These are phyloP conservation scores for Melieria omissa DNA, from an alignment of 2,888 invertebrate species.

Conservation along the genomic window DNA sequence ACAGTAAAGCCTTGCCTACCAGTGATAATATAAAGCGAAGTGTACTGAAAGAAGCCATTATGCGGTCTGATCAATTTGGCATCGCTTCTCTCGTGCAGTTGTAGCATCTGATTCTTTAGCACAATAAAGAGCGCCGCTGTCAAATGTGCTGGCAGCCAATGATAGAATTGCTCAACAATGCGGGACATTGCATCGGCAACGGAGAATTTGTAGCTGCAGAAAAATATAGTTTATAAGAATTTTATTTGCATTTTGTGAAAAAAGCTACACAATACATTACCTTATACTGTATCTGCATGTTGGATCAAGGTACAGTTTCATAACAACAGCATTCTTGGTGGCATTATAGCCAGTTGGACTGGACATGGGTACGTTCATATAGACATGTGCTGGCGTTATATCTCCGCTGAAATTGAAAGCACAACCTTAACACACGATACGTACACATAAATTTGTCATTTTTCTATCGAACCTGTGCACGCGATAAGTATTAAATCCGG, in stretches of 20 bases:
- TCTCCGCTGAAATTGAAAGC: constrained; percentile 43
- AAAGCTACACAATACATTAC: constrained; percentile 61
- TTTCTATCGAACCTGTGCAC: constrained; percentile 52
- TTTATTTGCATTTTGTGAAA: not conserved
- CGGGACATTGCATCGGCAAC: constrained; percentile 73
- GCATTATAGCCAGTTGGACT: constrained; percentile 68
- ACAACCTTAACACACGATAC: not conserved
- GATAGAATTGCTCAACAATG: constrained; percentile 74
- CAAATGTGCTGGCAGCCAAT: constrained; percentile 75
- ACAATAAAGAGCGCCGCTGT: constrained; percentile 74
- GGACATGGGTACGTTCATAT: constrained; percentile 70
- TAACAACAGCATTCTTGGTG: constrained; percentile 66
- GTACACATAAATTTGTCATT: not conserved
- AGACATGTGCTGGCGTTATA: constrained; percentile 62
- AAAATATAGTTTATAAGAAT: not conserved
- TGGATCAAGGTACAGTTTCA: constrained; percentile 77
- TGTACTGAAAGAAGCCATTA: constrained; percentile 71
- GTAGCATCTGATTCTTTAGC: constrained; percentile 69
- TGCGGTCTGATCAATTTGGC: constrained; percentile 70
- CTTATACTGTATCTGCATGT: constrained; percentile 77
- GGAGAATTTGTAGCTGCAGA: constrained; percentile 67
- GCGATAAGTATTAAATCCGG: constrained; percentile 71
- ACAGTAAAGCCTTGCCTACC: constrained; percentile 30
- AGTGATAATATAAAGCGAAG: constrained; percentile 65
- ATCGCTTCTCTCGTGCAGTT: constrained; percentile 58